phyloP scores from a whole-genome alignment of 2,113 vertebrate genomes.

The Oxygymnocypris stewartii region DNA sequence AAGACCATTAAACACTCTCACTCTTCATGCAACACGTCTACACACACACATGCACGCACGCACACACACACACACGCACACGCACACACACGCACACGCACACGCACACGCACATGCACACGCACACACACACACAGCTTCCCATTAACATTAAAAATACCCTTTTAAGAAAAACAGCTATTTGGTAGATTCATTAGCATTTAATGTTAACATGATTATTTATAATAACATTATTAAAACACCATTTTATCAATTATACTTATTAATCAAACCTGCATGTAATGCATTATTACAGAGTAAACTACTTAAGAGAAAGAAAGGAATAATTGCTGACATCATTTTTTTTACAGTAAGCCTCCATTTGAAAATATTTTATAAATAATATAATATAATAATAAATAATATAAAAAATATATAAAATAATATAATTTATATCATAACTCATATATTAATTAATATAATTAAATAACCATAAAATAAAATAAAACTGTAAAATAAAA shows the following conservation, averaged over 20 bases:
- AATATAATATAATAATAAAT: neutral
- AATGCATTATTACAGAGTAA: neutral
- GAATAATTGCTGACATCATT: neutral
- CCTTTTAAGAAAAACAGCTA: neutral
- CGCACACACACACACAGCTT: neutral
- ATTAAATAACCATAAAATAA: neutral
- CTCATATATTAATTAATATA: too few relatives aligned
- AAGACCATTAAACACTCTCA: constrained; percentile 33
- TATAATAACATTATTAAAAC: neutral
- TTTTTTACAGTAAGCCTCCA: neutral
- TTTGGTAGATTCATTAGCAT: neutral
- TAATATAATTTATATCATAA: neutral
- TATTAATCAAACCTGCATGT: neutral
- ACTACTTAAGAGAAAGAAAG: neutral
- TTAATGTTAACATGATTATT: neutral
- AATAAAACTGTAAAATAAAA: neutral
- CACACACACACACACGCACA: neutral
- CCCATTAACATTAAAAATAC: neutral
- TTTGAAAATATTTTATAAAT: neutral
- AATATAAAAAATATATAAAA: neutral
- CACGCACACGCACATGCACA: constrained; percentile 3
- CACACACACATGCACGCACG: neutral
- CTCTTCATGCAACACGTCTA: constrained; percentile 2
- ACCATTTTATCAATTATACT: neutral
- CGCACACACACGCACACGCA: neutral